Percentiles rank a stretch among this genome's conserved stretches.
These are phyloP conservation scores for Paramormyrops kingsleyae DNA, from an alignment of 2,113 vertebrate species.

Conservation along the genomic window DNA sequence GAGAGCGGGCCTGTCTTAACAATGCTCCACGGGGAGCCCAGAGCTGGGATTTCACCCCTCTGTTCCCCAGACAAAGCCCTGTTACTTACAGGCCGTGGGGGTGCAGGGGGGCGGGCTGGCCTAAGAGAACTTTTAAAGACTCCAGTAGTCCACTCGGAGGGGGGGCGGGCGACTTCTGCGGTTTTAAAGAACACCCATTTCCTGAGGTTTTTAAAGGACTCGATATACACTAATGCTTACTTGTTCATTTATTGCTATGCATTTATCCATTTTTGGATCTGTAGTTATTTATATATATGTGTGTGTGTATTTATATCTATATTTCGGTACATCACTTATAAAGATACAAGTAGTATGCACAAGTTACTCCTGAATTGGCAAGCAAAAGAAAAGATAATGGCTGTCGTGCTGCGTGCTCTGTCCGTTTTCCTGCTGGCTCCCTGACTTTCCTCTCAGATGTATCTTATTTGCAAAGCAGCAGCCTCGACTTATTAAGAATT, in stretches of 20 bases:
- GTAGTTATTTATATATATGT: not conserved
- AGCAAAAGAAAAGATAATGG: not conserved
- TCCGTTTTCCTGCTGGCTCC: slow-evolving; percentile 52
- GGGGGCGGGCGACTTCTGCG: slow-evolving; percentile 29
- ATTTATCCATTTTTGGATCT: not conserved
- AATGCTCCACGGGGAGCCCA: slow-evolving; percentile 67
- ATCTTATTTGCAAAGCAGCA: slow-evolving; percentile 63
- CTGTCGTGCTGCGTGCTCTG: slow-evolving; percentile 20
- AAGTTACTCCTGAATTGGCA: not conserved
- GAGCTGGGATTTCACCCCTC: slow-evolving; percentile 53
- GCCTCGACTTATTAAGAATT: slow-evolving; percentile 60
- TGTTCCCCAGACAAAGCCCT: slow-evolving; percentile 61
- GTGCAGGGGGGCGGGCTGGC: slow-evolving; percentile 32
- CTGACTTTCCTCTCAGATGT: slow-evolving; percentile 56
- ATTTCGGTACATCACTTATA: not conserved
- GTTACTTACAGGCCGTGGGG: slow-evolving; percentile 56
- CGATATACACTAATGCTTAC: not conserved
- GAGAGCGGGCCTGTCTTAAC: slow-evolving; percentile 62
- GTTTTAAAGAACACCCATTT: slow-evolving; percentile 49
- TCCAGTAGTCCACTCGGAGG: slow-evolving; percentile 10
- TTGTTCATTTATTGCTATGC: not conserved
- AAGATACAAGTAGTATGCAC: not conserved
- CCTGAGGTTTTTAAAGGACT: slow-evolving; percentile 20
- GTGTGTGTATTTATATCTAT: not conserved
- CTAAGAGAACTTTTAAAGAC: slow-evolving; percentile 28